phyloP scores from a whole-genome alignment of 2,797 vertebrate species.

The Psittacula derbiana region DNA sequence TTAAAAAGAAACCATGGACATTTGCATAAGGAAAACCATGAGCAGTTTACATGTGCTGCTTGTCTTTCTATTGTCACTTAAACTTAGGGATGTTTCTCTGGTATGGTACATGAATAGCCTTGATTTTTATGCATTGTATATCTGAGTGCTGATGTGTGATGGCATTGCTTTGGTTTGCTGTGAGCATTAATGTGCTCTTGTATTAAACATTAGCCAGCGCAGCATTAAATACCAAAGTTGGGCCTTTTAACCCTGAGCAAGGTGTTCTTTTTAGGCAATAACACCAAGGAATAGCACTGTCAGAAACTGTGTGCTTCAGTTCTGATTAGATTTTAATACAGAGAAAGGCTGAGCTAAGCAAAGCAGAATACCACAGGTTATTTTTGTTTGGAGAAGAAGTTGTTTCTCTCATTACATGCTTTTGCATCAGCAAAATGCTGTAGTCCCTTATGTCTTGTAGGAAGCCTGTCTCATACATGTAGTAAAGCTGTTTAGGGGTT shows the following conservation, averaged over 20 bases:
- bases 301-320: background rate
- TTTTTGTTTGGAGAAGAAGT: background rate
- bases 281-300: background rate
- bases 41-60: background rate
- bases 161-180: background rate
- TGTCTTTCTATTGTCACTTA: background rate
- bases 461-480: background rate
- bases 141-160: background rate
- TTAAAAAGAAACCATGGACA: background rate
- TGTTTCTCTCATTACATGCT: background rate
- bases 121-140: background rate
- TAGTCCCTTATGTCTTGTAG: background rate
- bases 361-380: background rate
- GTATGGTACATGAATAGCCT: background rate
- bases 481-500: background rate
- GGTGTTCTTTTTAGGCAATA: background rate
- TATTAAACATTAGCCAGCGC: background rate
- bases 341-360: background rate
- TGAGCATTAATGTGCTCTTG: background rate
- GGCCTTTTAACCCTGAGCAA: background rate
- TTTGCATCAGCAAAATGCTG: background rate
- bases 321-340: background rate
- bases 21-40: background rate
- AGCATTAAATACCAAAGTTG: background rate
- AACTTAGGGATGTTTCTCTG: background rate